These are phyloP conservation scores for Streptopelia turtur DNA, from an alignment of 2,797 vertebrate genomes.

Conservation along the genomic window DNA sequence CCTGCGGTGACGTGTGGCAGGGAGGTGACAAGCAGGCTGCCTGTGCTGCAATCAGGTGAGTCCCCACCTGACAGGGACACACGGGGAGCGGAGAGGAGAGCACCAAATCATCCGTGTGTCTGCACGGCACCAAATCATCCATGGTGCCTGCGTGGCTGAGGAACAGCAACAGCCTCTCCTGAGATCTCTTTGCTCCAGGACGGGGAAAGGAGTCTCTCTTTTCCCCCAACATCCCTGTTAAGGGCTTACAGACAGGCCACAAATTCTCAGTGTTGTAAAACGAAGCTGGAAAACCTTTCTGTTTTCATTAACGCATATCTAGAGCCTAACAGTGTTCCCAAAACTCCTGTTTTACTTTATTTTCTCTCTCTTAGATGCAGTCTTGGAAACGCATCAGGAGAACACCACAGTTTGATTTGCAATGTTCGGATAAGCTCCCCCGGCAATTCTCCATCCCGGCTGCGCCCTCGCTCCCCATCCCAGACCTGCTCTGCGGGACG, in stretches of 20 bases:
- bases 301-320: not conserved
- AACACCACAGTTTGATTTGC: not conserved
- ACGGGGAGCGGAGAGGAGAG: too few relatives aligned
- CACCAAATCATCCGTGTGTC: too few relatives aligned
- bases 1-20: not conserved
- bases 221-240: not conserved
- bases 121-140: too few relatives aligned
- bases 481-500: not conserved
- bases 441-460: not conserved
- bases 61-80: too few relatives aligned
- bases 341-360: not conserved
- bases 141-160: not conserved
- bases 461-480: rapidly evolving
- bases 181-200: not conserved
- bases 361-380: not conserved
- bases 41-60: too few relatives aligned
- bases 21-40: not conserved
- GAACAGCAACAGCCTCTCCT: not conserved
- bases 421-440: not conserved
- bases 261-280: not conserved
- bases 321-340: not conserved
- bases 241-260: not conserved
- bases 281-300: not conserved
- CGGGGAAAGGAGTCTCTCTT: not conserved
- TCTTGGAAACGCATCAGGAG: not conserved